A percentile compares a stretch with the other conserved stretches of the same genome.
phyloP scores from a whole-genome alignment of 2,797 vertebrate genomes.

The Enteromius afrohamiltoni region DNA sequence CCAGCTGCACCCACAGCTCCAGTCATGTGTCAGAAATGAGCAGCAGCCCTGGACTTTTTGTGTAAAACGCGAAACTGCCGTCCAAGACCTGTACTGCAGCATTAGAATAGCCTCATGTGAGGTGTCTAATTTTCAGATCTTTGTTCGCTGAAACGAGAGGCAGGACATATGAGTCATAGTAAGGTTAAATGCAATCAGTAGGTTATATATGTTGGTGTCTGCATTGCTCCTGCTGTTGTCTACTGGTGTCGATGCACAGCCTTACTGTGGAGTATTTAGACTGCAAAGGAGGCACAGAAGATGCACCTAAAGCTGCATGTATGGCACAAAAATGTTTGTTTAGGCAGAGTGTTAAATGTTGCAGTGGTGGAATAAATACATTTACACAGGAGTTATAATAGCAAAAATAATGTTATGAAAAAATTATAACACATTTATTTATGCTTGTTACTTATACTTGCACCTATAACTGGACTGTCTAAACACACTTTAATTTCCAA shows the following conservation, averaged over 20 bases:
- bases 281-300: background rate
- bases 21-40: background rate
- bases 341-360: background rate
- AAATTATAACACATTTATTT: too few species aligned
- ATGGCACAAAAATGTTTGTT: background rate
- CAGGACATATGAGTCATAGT: slow-evolving; percentile 50
- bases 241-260: background rate
- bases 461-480: background rate
- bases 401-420: background rate
- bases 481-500: background rate
- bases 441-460: too few species aligned
- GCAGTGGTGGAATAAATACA: background rate
- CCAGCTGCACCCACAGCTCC: slow-evolving; percentile 15
- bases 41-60: background rate
- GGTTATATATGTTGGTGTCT: slow-evolving; percentile 15
- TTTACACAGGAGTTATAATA: background rate
- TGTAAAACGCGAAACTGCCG: background rate
- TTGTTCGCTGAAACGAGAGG: background rate
- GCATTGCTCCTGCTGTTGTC: background rate
- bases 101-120: background rate
- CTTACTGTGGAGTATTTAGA: background rate
- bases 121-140: background rate
- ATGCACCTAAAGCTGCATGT: background rate
- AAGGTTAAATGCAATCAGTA: slow-evolving; percentile 47
- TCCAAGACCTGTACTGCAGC: background rate